phyloP scores from a whole-genome alignment of 2,797 vertebrate species.

The Poeciliopsis turneri region DNA sequence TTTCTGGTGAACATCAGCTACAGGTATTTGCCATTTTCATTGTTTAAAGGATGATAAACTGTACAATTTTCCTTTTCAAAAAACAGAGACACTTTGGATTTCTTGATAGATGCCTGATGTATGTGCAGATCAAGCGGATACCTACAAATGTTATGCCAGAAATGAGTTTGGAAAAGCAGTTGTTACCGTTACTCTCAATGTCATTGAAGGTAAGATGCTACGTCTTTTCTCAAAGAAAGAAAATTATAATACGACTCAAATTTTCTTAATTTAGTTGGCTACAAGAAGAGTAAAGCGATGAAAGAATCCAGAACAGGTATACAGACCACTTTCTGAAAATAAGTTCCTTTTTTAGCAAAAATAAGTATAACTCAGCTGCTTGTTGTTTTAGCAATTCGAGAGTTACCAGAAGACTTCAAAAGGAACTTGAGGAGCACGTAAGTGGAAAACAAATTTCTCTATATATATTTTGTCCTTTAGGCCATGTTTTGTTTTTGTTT shows the following conservation, averaged over 20 bases:
- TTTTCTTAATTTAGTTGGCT: slow-evolving; percentile 82
- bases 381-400: slow-evolving; percentile 77
- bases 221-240: neutral
- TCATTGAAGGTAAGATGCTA: slow-evolving; percentile 84
- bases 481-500: neutral
- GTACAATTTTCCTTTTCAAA: neutral
- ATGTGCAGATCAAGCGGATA: slow-evolving; percentile 77
- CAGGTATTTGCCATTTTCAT: slow-evolving; percentile 72
- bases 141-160: slow-evolving; percentile 85
- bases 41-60: neutral
- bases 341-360: neutral
- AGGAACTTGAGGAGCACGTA: slow-evolving; percentile 81
- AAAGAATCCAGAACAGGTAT: slow-evolving; percentile 78
- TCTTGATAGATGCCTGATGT: slow-evolving; percentile 83
- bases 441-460: neutral
- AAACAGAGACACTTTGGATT: slow-evolving; percentile 17
- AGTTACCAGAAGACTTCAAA: slow-evolving; percentile 81
- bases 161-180: slow-evolving; percentile 88
- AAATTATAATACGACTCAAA: neutral
- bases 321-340: neutral
- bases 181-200: slow-evolving; percentile 84
- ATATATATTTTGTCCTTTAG: neutral
- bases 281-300: slow-evolving; percentile 84
- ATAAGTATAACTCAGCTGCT: neutral
- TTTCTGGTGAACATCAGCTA: slow-evolving; percentile 80